A percentile compares a stretch with the other conserved stretches of the same genome.
These are phyloP conservation scores for zebrafish (Danio rerio) DNA, from an alignment of 2,113 vertebrate genomes.

Conservation along the genomic window DNA sequence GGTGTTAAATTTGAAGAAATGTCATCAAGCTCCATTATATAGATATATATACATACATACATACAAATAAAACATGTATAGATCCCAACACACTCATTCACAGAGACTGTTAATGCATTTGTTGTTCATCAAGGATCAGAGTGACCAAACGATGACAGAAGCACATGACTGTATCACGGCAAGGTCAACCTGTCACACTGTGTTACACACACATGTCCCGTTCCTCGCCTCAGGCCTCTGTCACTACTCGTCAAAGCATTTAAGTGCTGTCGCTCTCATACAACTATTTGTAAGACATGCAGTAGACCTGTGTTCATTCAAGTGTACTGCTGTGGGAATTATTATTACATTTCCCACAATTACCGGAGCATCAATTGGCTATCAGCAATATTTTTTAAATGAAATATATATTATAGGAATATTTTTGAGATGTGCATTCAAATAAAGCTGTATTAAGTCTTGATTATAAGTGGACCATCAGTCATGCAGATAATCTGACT, in stretches of 20 bases:
- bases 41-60: too few species aligned
- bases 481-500: background rate
- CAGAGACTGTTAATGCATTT: background rate
- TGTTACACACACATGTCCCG: slow-evolving; percentile 21
- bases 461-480: background rate
- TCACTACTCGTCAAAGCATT: slow-evolving; percentile 54
- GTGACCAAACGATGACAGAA: background rate
- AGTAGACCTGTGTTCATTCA: slow-evolving; percentile 3
- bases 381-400: background rate
- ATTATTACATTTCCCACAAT: background rate
- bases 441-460: background rate
- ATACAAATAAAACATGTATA: too few species aligned
- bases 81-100: too few species aligned
- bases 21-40: background rate
- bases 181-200: slow-evolving; percentile 42
- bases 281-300: slow-evolving; percentile 15
- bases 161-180: slow-evolving; percentile 35
- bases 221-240: slow-evolving; percentile 28
- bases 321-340: background rate
- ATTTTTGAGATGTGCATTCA: background rate
- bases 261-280: slow-evolving; percentile 39
- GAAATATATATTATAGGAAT: background rate
- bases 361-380: background rate
- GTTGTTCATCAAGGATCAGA: background rate
- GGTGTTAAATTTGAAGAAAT: background rate